Evolutionary conservation across 2,888 invertebrate species (phyloP).

Genomic region (Elegia similella): DNA sequence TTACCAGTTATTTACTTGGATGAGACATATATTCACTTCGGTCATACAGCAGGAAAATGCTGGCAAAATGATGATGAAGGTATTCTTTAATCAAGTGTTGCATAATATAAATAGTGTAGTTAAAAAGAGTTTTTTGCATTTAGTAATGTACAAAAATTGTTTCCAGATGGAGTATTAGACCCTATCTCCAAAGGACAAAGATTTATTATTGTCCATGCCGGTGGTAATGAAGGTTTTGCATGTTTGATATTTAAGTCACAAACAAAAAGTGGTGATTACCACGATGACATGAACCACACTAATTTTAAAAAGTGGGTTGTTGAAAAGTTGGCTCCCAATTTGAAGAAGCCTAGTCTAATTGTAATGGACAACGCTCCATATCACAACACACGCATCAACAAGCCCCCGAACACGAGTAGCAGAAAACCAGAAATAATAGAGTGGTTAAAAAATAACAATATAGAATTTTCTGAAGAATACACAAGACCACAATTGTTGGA

Average conservation of each 20-base stretch:
- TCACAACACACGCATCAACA: too few species aligned
- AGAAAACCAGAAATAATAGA: too few species aligned
- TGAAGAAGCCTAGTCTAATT: too few species aligned
- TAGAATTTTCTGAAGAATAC: too few species aligned
- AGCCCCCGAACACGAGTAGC: too few species aligned
- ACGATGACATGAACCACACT: slow-evolving; percentile 19
- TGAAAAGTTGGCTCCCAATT: too few species aligned
- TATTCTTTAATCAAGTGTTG: neutral
- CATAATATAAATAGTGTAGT: slow-evolving; percentile 9
- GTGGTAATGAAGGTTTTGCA: slow-evolving; percentile 20
- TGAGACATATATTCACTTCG: slow-evolving; percentile 22
- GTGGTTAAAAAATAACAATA: too few species aligned
- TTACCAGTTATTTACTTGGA: slow-evolving; percentile 15
- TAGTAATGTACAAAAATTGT: slow-evolving; percentile 4
- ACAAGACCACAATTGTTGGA: too few species aligned
- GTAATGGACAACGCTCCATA: too few species aligned
- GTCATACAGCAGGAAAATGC: slow-evolving; percentile 20
- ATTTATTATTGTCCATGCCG: slow-evolving; percentile 20
- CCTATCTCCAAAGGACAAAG: slow-evolving; percentile 20
- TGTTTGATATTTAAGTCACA: slow-evolving; percentile 18
- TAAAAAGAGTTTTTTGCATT: slow-evolving; percentile 5
- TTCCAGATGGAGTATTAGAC: slow-evolving; percentile 7
- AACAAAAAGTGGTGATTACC: slow-evolving; percentile 18
- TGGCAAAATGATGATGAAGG: slow-evolving; percentile 20
- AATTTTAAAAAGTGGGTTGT: too few species aligned